A percentile compares a stretch with the other conserved stretches of the same genome.
These are phyloP conservation scores for Riparia riparia DNA, from an alignment of 2,113 vertebrate species.

Conservation along the genomic window DNA sequence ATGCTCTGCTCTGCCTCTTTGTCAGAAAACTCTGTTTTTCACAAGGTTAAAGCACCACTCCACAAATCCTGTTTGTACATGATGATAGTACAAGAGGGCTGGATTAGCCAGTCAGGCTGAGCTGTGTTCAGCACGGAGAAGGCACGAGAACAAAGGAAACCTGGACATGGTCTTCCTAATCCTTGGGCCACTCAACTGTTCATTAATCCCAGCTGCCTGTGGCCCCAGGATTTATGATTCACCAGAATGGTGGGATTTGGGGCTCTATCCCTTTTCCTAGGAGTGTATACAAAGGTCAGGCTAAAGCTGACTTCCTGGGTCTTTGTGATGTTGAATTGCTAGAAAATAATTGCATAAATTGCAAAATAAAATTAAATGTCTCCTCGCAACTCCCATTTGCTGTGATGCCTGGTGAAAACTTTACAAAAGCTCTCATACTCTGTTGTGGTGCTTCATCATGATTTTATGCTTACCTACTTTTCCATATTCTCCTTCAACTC, in stretches of 20 bases:
- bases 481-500: not conserved
- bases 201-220: not conserved
- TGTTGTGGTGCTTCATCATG: not conserved
- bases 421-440: not conserved
- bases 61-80: not conserved
- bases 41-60: not conserved
- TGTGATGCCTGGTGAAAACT: not conserved
- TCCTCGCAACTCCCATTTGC: not conserved
- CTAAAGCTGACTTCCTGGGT: not conserved
- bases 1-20: not conserved
- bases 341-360: not conserved
- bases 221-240: slow-evolving; percentile 29
- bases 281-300: not conserved
- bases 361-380: not conserved
- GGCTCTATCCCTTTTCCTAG: not conserved
- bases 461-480: not conserved
- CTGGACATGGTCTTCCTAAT: not conserved
- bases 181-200: not conserved
- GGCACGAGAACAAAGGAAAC: not conserved
- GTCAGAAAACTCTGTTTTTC: not conserved
- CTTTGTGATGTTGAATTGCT: not conserved
- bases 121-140: not conserved
- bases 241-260: not conserved
- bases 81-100: not conserved
- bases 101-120: not conserved